Evolutionary conservation across 1,140 invertebrate genomes (phyloP).

Genomic region (Matsumurasca onukii): DNA sequence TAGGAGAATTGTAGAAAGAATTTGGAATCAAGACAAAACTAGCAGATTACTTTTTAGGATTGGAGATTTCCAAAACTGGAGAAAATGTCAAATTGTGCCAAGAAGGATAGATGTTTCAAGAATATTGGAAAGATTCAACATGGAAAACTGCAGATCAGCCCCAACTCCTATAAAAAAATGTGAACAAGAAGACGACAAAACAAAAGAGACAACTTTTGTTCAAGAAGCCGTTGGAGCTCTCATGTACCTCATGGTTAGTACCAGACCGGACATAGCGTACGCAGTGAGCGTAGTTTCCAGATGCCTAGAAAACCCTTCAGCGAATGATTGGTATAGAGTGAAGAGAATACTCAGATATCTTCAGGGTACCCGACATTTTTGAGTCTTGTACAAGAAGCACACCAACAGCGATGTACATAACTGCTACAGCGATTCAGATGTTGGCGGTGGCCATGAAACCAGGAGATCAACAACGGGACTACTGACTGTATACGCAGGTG

Average conservation of each 20-base stretch:
- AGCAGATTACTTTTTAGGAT: too few relatives aligned
- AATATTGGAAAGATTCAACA: too few relatives aligned
- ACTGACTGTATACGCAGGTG: constrained; percentile 1
- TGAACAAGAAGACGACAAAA: constrained; percentile 12
- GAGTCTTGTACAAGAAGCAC: constrained; percentile 1
- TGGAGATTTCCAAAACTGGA: too few relatives aligned
- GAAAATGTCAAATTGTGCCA: too few relatives aligned
- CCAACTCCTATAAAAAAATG: neutral
- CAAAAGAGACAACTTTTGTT: constrained; percentile 34
- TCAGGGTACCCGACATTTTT: neutral
- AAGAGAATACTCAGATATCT: constrained; percentile 6
- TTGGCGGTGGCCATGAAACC: too few relatives aligned
- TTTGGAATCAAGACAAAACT: too few relatives aligned
- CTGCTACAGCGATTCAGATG: too few relatives aligned
- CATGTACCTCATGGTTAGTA: constrained; percentile 42
- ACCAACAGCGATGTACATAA: too few relatives aligned
- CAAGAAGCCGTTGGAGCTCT: too few relatives aligned
- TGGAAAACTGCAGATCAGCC: too few relatives aligned
- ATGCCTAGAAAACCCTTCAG: neutral
- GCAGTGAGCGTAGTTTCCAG: constrained; percentile 38
- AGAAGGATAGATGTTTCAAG: too few relatives aligned
- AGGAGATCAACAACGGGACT: constrained; percentile 1
- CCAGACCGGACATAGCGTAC: constrained; percentile 47
- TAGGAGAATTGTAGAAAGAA: too few relatives aligned
- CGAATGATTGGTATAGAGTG: constrained; percentile 1